Evolutionary conservation across 2,888 invertebrate species (phyloP).

Genomic region (Labia minor): DNA sequence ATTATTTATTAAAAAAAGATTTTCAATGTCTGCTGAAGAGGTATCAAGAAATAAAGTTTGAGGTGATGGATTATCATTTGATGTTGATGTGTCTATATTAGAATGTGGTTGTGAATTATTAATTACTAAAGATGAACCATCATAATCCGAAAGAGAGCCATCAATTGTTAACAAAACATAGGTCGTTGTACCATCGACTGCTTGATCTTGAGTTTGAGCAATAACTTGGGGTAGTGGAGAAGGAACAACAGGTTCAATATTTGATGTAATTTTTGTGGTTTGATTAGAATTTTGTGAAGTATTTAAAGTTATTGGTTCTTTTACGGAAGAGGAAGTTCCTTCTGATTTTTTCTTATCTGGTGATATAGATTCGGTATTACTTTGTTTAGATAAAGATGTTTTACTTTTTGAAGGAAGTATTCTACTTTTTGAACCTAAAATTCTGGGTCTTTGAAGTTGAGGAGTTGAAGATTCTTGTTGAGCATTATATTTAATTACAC

Average conservation of each 20-base stretch:
- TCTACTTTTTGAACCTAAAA: neutral
- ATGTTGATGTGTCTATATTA: neutral
- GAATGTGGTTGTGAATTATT: too few relatives aligned
- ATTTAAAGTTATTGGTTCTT: neutral
- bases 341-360: neutral
- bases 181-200: conserved; percentile 47
- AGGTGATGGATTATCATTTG: neutral
- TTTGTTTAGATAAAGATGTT: neutral
- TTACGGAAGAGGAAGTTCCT: neutral
- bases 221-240: neutral
- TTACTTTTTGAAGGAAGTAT: neutral
- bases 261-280: neutral
- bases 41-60: conserved; percentile 13
- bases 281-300: conserved; percentile 13
- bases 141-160: conserved; percentile 52
- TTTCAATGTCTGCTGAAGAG: conserved; percentile 13
- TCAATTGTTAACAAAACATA: conserved; percentile 63
- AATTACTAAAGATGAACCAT: neutral
- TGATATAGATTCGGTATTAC: neutral
- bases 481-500: neutral
- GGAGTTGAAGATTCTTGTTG: neutral
- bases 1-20: neutral
- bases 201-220: neutral
- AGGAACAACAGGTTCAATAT: neutral
- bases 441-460: neutral